Evolutionary conservation across 2,797 vertebrate genomes (phyloP), one percentile per base, ranked within the genome.

Genomic region (Acrossocheilus wenchowensis): DNA sequence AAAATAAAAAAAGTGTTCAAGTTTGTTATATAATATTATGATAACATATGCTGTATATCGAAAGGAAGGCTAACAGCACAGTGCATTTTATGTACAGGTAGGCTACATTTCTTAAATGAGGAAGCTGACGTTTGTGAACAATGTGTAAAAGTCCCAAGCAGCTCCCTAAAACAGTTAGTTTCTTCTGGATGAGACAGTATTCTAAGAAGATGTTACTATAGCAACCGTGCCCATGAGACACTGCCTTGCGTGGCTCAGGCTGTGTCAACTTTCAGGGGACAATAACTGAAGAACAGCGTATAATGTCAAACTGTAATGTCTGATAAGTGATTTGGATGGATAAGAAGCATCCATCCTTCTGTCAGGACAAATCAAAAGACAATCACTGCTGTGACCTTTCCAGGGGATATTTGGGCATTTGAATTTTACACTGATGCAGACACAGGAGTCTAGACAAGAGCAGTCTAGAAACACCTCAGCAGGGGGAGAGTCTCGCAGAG

Each of bases 211-310:
- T 30, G 43, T 73, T 73, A 64, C 26, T 48, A 74, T 77, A 64
- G 57, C 83, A 54, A 68, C 72, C 34, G 34, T 15, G 45, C 34
- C n/a, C 57, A n/a, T 36, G 50, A 30, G 54, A 60, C 39, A 43
- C n/a, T 82, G 39, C 66, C 52, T 36, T 21, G 17, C 48, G 54
- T 23, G 17, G 19, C 30, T 66, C 6, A 83, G 73, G 41, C 39
- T 73, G 17, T 74, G 39, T 62, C 30, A 83, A 64, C 21, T 52
- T 64, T 45, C 30, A 34, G 41, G 82, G 71, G 19, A 77, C 26
- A 77, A 36, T 36, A 30, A 50, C 17, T 74, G 43, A 30, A 50
- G n/a, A 74, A 30, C 43, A 48, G n/a, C 26, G 2, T 48, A 17
- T 17, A 72, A 43, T n/a, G 14, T 26, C 43, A 48, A 30, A 30